A percentile compares a stretch with the other conserved stretches of the same genome.
These are phyloP conservation scores for Heliconius erato DNA, from an alignment of 2,888 invertebrate genomes.

Conservation along the genomic window DNA sequence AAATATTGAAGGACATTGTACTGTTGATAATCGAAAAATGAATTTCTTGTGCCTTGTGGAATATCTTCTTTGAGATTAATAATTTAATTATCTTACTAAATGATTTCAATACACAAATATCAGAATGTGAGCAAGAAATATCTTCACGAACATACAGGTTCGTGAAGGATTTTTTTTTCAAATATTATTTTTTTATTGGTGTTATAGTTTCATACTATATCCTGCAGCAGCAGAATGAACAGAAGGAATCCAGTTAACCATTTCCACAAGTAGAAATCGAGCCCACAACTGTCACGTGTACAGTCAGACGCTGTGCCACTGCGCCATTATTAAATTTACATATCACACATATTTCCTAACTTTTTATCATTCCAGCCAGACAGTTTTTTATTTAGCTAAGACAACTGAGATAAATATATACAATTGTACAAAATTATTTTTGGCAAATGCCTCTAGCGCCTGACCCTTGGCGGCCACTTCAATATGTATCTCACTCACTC, in stretches of 20 bases:
- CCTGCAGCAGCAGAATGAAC: too few relatives aligned
- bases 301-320: too few relatives aligned
- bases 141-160: too few relatives aligned
- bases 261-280: too few relatives aligned
- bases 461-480: conserved; percentile 18
- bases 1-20: conserved; percentile 21
- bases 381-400: background rate
- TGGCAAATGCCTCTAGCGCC: conserved; percentile 24
- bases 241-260: too few relatives aligned
- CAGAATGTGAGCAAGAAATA: background rate
- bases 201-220: too few relatives aligned
- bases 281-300: too few relatives aligned
- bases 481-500: conserved; percentile 4
- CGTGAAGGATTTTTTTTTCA: background rate
- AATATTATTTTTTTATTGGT: background rate
- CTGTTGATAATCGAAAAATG: conserved; percentile 1
- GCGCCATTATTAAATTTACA: background rate
- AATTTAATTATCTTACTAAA: conserved; percentile 20
- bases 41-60: conserved; percentile 4
- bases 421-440: background rate
- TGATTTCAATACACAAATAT: background rate
- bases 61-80: background rate
- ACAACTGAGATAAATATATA: background rate
- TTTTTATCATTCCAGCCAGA: background rate
- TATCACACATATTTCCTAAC: background rate